A percentile compares a stretch with the other conserved stretches of the same genome.
phyloP scores from a whole-genome alignment of 2,888 invertebrate species.

The Eilema caniola region DNA sequence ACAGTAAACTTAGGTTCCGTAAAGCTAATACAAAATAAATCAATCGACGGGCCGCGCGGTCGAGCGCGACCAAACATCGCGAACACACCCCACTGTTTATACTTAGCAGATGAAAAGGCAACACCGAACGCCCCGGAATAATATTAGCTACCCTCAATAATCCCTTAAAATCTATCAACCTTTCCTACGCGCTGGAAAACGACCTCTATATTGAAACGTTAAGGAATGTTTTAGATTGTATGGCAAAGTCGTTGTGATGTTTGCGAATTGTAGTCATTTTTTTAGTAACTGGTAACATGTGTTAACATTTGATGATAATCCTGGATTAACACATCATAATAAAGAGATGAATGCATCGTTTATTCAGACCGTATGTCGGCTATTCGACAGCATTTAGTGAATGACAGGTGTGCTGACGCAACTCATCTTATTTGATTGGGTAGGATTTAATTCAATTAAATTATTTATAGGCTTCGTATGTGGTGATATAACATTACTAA shows the following conservation, averaged over 20 bases:
- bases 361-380: constrained; percentile 83
- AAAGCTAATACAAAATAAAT: constrained; percentile 79
- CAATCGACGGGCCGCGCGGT: constrained; percentile 75
- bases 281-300: constrained; percentile 86
- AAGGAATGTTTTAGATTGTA: constrained; percentile 59
- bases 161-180: constrained; percentile 75
- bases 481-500: not conserved
- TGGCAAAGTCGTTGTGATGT: constrained; percentile 23
- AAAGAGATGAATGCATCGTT: constrained; percentile 85
- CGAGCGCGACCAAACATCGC: constrained; percentile 78
- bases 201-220: constrained; percentile 53
- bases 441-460: constrained; percentile 33
- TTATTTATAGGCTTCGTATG: constrained; percentile 7
- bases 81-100: constrained; percentile 86
- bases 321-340: constrained; percentile 87
- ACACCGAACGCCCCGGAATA: constrained; percentile 86
- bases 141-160: constrained; percentile 86
- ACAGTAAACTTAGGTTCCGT: constrained; percentile 51
- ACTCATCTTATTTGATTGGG: constrained; percentile 73
- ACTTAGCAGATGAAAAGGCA: constrained; percentile 87
- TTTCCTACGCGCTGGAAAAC: constrained; percentile 46
- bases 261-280: constrained; percentile 55
- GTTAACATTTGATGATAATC: constrained; percentile 87
- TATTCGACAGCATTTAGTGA: constrained; percentile 77
- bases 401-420: constrained; percentile 80